A percentile compares a stretch with the other conserved stretches of the same genome.
phyloP scores from a whole-genome alignment of 1,140 invertebrate genomes.

The Nasonia longicornis region DNA sequence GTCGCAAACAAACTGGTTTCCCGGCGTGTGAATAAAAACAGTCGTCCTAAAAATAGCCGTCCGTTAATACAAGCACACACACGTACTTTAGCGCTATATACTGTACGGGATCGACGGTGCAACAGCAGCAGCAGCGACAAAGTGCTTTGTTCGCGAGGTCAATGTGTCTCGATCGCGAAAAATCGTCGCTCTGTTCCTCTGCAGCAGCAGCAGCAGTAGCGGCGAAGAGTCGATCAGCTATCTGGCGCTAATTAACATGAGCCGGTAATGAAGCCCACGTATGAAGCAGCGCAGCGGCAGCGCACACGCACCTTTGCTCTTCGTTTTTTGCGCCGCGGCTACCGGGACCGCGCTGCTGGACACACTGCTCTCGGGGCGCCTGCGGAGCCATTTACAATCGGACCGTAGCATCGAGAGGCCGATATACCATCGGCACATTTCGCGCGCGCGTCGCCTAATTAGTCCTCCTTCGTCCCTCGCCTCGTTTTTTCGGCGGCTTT shows the following conservation, averaged over 20 bases:
- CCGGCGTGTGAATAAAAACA: conserved; percentile 24
- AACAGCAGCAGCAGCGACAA: not conserved
- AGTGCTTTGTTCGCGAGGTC: conserved; percentile 20
- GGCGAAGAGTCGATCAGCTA: conserved; percentile 57
- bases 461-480: conserved; percentile 48
- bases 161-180: conserved; percentile 43
- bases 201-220: conserved; percentile 22
- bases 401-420: conserved; percentile 51
- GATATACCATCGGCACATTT: conserved; percentile 61
- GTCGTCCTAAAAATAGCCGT: conserved; percentile 35
- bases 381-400: conserved; percentile 57
- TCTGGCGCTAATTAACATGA: conserved; percentile 66
- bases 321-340: conserved; percentile 41
- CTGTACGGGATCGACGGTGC: not conserved
- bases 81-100: not conserved
- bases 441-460: conserved; percentile 63
- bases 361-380: conserved; percentile 2
- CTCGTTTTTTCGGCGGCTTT: conserved; percentile 12
- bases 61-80: not conserved
- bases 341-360: not conserved
- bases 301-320: conserved; percentile 50
- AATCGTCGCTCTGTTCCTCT: conserved; percentile 43
- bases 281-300: conserved; percentile 53
- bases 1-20: conserved; percentile 32
- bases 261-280: conserved; percentile 65